phyloP scores from a whole-genome alignment of 1,140 invertebrate genomes.

The Dermatophagoides farinae region DNA sequence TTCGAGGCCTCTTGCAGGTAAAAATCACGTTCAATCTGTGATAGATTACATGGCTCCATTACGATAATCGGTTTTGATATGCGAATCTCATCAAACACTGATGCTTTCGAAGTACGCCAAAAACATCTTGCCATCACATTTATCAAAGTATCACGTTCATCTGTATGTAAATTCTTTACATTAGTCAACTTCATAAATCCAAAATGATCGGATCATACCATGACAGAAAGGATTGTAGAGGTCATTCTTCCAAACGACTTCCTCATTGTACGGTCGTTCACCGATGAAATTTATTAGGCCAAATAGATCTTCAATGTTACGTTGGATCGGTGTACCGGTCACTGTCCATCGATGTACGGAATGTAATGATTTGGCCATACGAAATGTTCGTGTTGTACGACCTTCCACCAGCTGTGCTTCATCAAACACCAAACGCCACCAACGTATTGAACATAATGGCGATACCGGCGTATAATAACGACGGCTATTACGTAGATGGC shows the following conservation, averaged over 20 bases:
- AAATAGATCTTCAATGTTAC: constrained; percentile 40
- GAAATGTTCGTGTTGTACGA: constrained; percentile 33
- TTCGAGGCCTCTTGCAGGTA: constrained; percentile 31
- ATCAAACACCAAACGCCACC: constrained; percentile 58
- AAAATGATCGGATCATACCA: background rate
- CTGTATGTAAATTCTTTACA: constrained; percentile 17
- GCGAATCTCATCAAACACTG: constrained; percentile 37
- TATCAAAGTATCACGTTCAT: constrained; percentile 29
- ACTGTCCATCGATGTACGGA: constrained; percentile 44
- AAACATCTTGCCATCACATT: constrained; percentile 37
- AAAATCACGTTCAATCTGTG: constrained; percentile 38
- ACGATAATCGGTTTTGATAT: constrained; percentile 30
- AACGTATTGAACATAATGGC: constrained; percentile 42
- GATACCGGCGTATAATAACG: constrained; percentile 36
- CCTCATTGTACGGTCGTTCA: constrained; percentile 35
- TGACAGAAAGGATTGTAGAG: constrained; percentile 34
- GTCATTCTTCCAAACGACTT: constrained; percentile 34
- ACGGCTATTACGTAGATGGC: constrained; percentile 34
- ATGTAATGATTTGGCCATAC: constrained; percentile 39
- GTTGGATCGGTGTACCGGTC: constrained; percentile 51
- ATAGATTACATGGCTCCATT: constrained; percentile 33
- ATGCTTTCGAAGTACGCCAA: constrained; percentile 45
- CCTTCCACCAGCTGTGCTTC: constrained; percentile 62
- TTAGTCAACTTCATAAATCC: background rate
- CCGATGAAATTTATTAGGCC: constrained; percentile 46